Evolutionary conservation across 1,140 invertebrate species (phyloP).

Genomic region (Drosophila mayri): DNA sequence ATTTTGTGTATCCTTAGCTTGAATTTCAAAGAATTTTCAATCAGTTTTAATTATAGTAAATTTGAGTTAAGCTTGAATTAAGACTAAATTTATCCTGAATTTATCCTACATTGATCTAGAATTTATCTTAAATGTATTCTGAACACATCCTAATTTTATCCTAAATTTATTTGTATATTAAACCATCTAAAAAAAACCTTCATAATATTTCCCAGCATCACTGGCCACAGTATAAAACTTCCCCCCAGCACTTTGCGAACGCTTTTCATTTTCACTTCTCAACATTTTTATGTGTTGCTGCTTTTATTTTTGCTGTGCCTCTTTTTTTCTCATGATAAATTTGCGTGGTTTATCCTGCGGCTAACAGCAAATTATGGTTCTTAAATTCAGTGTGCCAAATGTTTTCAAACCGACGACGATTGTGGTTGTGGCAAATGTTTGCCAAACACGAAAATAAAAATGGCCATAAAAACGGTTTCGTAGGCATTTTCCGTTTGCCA

Average conservation of each 20-base stretch:
- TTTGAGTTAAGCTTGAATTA: too few relatives aligned
- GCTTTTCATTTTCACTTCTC: constrained; percentile 77
- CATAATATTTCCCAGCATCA: constrained; percentile 17
- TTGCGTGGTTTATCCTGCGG: constrained; percentile 78
- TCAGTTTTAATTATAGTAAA: too few relatives aligned
- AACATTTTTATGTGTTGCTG: constrained; percentile 62
- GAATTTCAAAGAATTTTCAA: too few relatives aligned
- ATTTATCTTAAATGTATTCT: neutral
- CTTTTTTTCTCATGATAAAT: constrained; percentile 77
- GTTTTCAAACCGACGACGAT: constrained; percentile 23
- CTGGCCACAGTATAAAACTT: constrained; percentile 25
- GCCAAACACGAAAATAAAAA: constrained; percentile 77
- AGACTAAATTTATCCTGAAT: neutral
- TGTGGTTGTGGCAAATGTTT: constrained; percentile 60
- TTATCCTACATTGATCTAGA: neutral
- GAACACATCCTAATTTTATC: neutral
- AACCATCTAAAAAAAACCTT: too few relatives aligned
- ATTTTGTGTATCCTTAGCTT: too few relatives aligned
- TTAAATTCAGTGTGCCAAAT: constrained; percentile 69
- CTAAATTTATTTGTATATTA: too few relatives aligned
- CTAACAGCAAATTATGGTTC: constrained; percentile 76
- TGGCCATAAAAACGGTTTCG: constrained; percentile 64
- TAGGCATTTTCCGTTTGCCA: constrained; percentile 49
- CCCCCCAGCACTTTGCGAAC: constrained; percentile 19
- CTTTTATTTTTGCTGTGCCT: constrained; percentile 30